phyloP scores from a whole-genome alignment of 1,140 invertebrate genomes.

The Teleopsis dalmanni region DNA sequence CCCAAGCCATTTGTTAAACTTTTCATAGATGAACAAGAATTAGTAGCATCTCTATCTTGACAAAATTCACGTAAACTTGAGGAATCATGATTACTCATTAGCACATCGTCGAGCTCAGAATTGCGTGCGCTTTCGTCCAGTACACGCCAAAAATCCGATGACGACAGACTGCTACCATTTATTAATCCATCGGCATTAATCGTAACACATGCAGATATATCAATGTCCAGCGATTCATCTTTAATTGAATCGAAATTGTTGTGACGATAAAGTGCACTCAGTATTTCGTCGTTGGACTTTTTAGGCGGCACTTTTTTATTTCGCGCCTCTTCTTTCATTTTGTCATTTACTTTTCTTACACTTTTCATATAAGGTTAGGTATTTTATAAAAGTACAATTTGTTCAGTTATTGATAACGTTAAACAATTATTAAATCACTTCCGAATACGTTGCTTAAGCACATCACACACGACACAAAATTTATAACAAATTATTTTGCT shows the following conservation, averaged over 20 bases:
- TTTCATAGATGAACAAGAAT: background rate
- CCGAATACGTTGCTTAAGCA: too few relatives aligned
- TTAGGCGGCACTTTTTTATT: constrained; percentile 43
- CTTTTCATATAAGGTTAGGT: too few relatives aligned
- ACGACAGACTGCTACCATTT: constrained; percentile 35
- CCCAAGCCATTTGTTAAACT: background rate
- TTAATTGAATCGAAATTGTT: constrained; percentile 42
- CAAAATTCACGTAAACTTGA: too few relatives aligned
- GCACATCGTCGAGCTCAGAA: constrained; percentile 24
- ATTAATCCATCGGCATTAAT: constrained; percentile 31
- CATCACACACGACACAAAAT: too few relatives aligned
- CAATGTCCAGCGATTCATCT: constrained; percentile 40
- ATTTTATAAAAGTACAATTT: too few relatives aligned
- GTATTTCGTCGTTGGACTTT: constrained; percentile 37
- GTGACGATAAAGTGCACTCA: constrained; percentile 33
- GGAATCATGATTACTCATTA: too few relatives aligned
- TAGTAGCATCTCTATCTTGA: background rate
- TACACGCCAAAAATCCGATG: constrained; percentile 39
- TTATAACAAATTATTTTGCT: too few relatives aligned
- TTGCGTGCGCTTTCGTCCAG: constrained; percentile 38
- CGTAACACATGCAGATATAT: constrained; percentile 40
- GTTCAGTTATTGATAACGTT: too few relatives aligned
- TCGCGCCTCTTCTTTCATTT: constrained; percentile 41
- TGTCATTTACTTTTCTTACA: too few relatives aligned
- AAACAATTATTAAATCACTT: too few relatives aligned